phyloP scores from a whole-genome alignment of 2,888 invertebrate genomes.

The Pollenia labialis region DNA sequence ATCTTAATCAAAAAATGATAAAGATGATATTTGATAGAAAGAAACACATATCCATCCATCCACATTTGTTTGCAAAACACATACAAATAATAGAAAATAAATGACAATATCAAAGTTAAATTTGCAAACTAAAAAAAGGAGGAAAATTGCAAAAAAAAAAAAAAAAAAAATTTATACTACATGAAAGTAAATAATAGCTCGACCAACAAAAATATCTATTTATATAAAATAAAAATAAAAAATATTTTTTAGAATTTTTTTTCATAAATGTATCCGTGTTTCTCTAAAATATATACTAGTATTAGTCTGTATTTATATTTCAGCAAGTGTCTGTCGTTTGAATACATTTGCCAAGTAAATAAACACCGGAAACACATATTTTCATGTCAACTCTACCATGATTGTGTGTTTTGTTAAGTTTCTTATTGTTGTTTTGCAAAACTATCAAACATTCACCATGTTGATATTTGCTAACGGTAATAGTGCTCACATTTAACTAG shows the following conservation, averaged over 20 bases:
- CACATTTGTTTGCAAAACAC: background rate
- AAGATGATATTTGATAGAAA: conserved; percentile 21
- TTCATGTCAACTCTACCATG: conserved; percentile 32
- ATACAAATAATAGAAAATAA: no score
- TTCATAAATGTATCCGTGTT: background rate
- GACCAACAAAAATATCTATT: background rate
- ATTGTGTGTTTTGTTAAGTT: background rate
- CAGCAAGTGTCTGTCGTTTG: background rate
- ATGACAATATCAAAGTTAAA: background rate
- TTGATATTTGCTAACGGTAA: conserved; percentile 7
- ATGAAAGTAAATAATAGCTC: background rate
- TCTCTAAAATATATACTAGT: background rate
- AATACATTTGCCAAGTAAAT: conserved; percentile 59
- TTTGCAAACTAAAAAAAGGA: background rate
- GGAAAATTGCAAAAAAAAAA: background rate
- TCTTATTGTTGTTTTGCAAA: background rate
- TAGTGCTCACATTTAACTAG: background rate
- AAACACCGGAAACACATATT: conserved; percentile 62
- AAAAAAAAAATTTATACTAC: background rate
- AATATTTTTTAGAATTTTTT: background rate
- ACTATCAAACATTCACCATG: background rate
- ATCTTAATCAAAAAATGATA: conserved; percentile 28
- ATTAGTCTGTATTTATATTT: background rate
- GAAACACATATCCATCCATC: background rate
- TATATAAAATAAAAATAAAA: background rate